A percentile compares a stretch with the other conserved stretches of the same genome.
These are phyloP conservation scores for Rhizomys pruinosus DNA, from an alignment of 2,113 vertebrate species.

Conservation along the genomic window DNA sequence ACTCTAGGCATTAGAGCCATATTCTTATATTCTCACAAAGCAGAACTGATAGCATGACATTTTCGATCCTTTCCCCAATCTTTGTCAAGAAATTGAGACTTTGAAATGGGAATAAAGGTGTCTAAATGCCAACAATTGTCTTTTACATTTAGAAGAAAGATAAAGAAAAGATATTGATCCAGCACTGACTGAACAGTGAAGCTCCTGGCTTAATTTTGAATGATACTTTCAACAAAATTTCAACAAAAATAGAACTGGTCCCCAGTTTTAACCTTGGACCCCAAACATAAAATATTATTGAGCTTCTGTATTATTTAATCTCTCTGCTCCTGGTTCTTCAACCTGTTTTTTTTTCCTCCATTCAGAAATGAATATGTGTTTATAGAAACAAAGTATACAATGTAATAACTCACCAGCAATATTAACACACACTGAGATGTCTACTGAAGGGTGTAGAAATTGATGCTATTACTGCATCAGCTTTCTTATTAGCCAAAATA, in stretches of 20 bases:
- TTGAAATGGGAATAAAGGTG: not conserved
- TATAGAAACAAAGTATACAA: conserved; percentile 1
- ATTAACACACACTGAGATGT: not conserved
- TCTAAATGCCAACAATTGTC: conserved; percentile 40
- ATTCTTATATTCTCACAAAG: conserved; percentile 33
- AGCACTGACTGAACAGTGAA: not conserved
- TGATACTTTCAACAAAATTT: not conserved
- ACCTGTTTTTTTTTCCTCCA: not conserved
- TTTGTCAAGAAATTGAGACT: conserved; percentile 66
- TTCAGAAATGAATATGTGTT: not conserved
- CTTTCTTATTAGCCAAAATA: not conserved
- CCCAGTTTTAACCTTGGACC: not conserved
- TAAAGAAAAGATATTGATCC: conserved; percentile 23
- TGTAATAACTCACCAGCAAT: not conserved
- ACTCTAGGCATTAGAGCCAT: not conserved
- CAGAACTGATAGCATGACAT: not conserved
- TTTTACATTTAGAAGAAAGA: conserved; percentile 6
- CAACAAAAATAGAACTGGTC: not conserved
- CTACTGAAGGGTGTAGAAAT: not conserved
- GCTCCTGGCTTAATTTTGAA: not conserved
- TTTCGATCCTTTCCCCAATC: conserved; percentile 43
- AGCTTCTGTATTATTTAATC: not conserved
- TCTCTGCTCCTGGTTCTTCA: not conserved
- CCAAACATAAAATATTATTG: not conserved
- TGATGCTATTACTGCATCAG: not conserved